Evolutionary conservation across 2,888 invertebrate species (phyloP).

Genomic region (Acanthoscelides obtectus): DNA sequence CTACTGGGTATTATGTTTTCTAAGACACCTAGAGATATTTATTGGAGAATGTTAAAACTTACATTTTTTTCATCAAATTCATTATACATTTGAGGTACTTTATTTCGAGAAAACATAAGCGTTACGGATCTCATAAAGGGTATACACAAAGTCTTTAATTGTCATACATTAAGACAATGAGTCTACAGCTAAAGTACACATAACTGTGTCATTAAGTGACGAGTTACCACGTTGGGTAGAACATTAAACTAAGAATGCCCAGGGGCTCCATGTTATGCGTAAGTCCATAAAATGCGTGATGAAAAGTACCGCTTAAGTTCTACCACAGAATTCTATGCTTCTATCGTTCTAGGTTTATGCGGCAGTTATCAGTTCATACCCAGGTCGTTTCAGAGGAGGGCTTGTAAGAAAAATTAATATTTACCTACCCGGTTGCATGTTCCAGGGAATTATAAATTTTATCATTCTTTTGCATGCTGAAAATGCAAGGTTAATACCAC

Average conservation of each 20-base stretch:
- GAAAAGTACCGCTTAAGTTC: background rate
- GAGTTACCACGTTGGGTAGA: background rate
- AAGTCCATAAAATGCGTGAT: background rate
- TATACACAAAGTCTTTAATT: too few relatives aligned
- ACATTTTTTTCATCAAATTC: too few relatives aligned
- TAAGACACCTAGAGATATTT: too few relatives aligned
- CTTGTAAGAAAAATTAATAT: background rate
- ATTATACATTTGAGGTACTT: too few relatives aligned
- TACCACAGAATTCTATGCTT: too few relatives aligned
- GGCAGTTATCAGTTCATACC: background rate
- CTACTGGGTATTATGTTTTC: too few relatives aligned
- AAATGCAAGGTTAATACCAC: background rate
- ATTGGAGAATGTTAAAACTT: too few relatives aligned
- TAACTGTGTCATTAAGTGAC: background rate
- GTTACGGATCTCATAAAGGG: too few relatives aligned
- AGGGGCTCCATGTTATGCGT: background rate
- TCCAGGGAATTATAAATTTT: background rate
- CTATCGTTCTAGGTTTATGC: background rate
- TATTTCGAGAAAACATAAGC: too few relatives aligned
- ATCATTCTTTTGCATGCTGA: background rate
- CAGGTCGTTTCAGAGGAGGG: background rate
- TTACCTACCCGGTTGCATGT: background rate
- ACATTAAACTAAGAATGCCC: background rate
- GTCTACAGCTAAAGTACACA: background rate
- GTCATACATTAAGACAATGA: too few relatives aligned